A percentile compares a stretch with the other conserved stretches of the same genome.
phyloP scores from a whole-genome alignment of 2,888 invertebrate species.

The Crioceris asparagi region DNA sequence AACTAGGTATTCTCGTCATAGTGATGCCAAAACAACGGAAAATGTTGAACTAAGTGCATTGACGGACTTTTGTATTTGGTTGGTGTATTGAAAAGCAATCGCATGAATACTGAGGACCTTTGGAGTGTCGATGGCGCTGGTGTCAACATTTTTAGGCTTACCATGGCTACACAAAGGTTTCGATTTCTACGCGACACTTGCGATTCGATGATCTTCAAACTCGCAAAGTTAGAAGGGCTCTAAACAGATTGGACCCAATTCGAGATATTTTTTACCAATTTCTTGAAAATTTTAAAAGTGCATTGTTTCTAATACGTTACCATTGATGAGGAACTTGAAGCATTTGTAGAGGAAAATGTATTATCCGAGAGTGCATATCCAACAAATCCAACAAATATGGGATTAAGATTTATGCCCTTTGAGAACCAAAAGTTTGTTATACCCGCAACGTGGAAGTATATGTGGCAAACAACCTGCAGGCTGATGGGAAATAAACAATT shows the following conservation, averaged over 20 bases:
- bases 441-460: conserved; percentile 19
- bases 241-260: conserved; percentile 17
- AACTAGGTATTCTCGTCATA: background rate
- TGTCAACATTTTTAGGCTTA: background rate
- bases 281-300: conserved; percentile 18
- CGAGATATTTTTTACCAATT: conserved; percentile 17
- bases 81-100: background rate
- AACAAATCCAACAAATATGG: conserved; percentile 14
- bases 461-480: too few relatives aligned
- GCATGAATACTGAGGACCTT: background rate
- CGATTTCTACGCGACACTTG: conserved; percentile 1
- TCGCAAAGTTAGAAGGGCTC: background rate
- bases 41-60: background rate
- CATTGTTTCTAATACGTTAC: conserved; percentile 13
- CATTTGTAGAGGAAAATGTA: conserved; percentile 15
- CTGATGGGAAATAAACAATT: too few relatives aligned
- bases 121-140: background rate
- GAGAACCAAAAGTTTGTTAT: conserved; percentile 23
- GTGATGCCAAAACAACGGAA: background rate
- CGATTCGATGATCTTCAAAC: background rate
- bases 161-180: background rate
- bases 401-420: conserved; percentile 27
- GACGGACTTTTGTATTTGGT: background rate
- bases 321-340: conserved; percentile 17
- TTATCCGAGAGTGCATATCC: conserved; percentile 12